Evolutionary conservation across 1,140 invertebrate species (phyloP).

Genomic region (Pemphigus obesinymphae): DNA sequence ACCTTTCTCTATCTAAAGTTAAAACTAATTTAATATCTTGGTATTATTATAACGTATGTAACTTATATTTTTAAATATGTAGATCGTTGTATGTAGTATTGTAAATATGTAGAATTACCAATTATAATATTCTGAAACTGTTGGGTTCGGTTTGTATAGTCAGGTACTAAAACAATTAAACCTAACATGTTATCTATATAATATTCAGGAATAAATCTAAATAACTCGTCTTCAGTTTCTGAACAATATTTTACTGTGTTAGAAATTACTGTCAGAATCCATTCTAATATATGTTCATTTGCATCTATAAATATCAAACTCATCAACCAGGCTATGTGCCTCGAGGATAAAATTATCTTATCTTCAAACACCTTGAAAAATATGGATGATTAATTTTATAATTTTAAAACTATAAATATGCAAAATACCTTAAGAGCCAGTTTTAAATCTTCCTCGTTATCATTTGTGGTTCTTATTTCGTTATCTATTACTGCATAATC

Average conservation of each 20-base stretch:
- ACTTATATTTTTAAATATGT: too few species aligned
- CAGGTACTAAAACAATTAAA: not conserved
- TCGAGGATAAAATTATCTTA: not conserved
- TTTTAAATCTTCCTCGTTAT: not conserved
- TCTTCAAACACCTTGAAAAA: not conserved
- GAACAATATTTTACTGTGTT: slow-evolving; percentile 9
- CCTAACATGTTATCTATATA: slow-evolving; percentile 7
- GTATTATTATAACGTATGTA: not conserved
- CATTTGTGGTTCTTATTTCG: slow-evolving; percentile 1
- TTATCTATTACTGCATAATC: not conserved
- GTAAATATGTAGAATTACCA: not conserved
- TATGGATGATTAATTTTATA: not conserved
- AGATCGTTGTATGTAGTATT: too few species aligned
- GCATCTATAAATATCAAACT: not conserved
- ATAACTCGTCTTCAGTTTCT: not conserved
- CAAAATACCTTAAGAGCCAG: not conserved
- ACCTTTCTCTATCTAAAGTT: slow-evolving; percentile 1
- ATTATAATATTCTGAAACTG: not conserved
- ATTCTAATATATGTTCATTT: slow-evolving; percentile 5
- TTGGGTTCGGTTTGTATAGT: not conserved
- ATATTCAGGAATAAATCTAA: not conserved
- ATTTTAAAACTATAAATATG: not conserved
- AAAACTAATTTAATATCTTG: not conserved
- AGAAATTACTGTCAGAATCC: not conserved
- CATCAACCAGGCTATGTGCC: slow-evolving; percentile 2